Conservation (phyloP, 2,797 vertebrate species). For the Hippopotamyrus pictus region DNA sequence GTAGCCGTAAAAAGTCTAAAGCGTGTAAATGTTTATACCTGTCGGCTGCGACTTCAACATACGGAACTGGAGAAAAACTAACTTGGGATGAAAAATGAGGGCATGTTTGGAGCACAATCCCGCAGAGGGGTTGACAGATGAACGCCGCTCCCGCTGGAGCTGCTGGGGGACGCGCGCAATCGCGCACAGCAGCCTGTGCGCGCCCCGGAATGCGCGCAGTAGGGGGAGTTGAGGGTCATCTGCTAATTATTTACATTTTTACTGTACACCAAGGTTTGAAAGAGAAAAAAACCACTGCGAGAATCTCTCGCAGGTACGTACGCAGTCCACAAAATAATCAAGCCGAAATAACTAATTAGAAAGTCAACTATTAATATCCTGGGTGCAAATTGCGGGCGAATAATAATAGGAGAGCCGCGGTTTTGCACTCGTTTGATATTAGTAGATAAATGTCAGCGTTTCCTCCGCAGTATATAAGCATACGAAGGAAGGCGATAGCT, state of each 20-base stretch:
- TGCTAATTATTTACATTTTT: background rate
- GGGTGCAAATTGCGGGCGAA: background rate
- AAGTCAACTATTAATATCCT: constrained; percentile 3
- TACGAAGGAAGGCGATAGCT: background rate
- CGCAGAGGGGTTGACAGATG: background rate
- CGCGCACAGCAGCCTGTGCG: background rate
- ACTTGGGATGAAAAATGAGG: background rate
- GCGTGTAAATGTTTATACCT: background rate
- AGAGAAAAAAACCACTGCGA: background rate
- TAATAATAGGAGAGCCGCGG: no score
- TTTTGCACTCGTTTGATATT: background rate
- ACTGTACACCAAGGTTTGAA: background rate
- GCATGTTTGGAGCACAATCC: background rate
- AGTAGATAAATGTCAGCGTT: background rate
- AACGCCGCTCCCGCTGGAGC: background rate
- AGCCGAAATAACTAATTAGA: background rate
- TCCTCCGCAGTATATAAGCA: background rate
- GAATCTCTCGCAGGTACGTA: background rate
- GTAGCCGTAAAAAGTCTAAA: background rate
- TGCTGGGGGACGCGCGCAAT: background rate
- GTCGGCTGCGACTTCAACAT: background rate
- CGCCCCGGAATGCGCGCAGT: background rate
- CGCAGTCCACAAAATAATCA: background rate
- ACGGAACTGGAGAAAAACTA: background rate
- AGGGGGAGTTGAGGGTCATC: background rate